phyloP scores from a whole-genome alignment of 2,888 invertebrate species.

The Gandaritis pyraliata region DNA sequence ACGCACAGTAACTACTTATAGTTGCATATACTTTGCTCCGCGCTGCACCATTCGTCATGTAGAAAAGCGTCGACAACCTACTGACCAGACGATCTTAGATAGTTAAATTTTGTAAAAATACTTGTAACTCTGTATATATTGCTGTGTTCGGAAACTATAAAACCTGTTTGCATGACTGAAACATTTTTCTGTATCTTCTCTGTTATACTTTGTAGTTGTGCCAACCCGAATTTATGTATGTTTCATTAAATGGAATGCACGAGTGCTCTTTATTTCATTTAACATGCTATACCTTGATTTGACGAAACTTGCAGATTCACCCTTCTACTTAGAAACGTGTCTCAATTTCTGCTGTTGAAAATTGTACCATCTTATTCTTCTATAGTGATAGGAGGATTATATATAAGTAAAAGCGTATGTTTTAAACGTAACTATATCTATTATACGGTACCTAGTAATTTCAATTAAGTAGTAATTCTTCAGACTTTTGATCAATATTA shows the following conservation, averaged over 20 bases:
- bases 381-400: too few species aligned
- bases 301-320: background rate
- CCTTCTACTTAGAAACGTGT: too few species aligned
- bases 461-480: too few species aligned
- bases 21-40: too few species aligned
- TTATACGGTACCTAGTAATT: too few species aligned
- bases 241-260: conserved; percentile 79
- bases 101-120: conserved; percentile 40
- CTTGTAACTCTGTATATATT: conserved; percentile 37
- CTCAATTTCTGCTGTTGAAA: too few species aligned
- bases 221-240: conserved; percentile 82
- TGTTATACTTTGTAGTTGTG: conserved; percentile 79
- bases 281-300: background rate
- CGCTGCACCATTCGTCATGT: background rate
- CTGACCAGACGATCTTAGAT: conserved; percentile 33
- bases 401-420: too few species aligned
- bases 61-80: background rate
- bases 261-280: conserved; percentile 32
- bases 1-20: too few species aligned
- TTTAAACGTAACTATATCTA: too few species aligned
- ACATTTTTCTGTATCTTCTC: conserved; percentile 69
- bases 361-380: too few species aligned
- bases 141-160: conserved; percentile 17
- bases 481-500: too few species aligned
- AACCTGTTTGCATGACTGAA: conserved; percentile 32